A percentile compares a stretch with the other conserved stretches of the same genome.
These are phyloP conservation scores for Scomber japonicus DNA, from an alignment of 2,113 vertebrate genomes.

Conservation along the genomic window DNA sequence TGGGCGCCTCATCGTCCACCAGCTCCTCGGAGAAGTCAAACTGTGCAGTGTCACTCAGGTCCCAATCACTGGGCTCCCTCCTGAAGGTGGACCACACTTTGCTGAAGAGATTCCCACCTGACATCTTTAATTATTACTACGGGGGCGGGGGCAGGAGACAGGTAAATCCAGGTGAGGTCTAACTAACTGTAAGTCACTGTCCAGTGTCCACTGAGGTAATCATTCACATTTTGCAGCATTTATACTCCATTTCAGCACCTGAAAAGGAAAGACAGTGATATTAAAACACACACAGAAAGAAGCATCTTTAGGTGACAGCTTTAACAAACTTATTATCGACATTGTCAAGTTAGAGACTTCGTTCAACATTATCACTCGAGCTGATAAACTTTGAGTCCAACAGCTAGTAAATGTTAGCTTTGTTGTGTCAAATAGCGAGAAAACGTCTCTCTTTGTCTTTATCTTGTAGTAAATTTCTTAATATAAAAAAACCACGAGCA, in stretches of 20 bases:
- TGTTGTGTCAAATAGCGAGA: not conserved
- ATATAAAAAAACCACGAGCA: not conserved
- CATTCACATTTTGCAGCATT: constrained; percentile 46
- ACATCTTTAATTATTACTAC: constrained; percentile 79
- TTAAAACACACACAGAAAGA: not conserved
- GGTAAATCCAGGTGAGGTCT: not conserved
- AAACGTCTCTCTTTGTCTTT: not conserved
- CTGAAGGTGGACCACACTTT: constrained; percentile 87
- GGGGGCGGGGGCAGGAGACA: no score
- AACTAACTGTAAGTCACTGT: not conserved
- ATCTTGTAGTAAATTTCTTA: fast-evolving
- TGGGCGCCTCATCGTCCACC: constrained; percentile 84
- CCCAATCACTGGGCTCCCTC: constrained; percentile 77
- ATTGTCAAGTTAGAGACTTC: no score
- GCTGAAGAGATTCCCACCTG: constrained; percentile 84
- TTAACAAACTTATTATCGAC: not conserved
- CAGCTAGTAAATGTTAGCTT: constrained; percentile 36
- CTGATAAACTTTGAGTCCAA: constrained; percentile 26
- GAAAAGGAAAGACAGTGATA: constrained; percentile 11
- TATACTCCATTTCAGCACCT: constrained; percentile 27
- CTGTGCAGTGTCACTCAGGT: constrained; percentile 90
- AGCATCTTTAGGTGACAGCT: constrained; percentile 1
- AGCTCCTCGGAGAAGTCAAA: constrained; percentile 91
- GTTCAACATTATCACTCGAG: not conserved
- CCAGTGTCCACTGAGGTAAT: constrained; percentile 22